Percentiles rank a stretch among this genome's conserved stretches.
Evolutionary conservation across 2,888 invertebrate species (phyloP).

Genomic region (Notodonta dromedarius): DNA sequence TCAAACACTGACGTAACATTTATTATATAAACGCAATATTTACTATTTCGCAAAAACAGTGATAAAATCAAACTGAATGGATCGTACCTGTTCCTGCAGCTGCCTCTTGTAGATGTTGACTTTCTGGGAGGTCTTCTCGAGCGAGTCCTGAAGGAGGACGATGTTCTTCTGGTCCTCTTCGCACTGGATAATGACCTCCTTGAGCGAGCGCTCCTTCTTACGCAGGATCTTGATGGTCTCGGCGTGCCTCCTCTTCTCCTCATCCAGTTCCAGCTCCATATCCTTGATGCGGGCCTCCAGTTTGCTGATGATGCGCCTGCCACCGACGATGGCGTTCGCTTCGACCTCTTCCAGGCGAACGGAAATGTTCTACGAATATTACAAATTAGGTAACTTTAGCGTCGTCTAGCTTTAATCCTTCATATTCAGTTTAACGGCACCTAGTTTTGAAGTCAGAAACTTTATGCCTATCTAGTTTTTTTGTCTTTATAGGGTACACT

Average conservation of each 20-base stretch:
- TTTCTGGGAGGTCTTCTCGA: slow-evolving; percentile 95
- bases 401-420: neutral
- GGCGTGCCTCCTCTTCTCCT: slow-evolving; percentile 98
- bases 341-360: slow-evolving; percentile 98
- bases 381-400: slow-evolving; percentile 7
- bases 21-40: too few relatives aligned
- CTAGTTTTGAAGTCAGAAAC: too few relatives aligned
- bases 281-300: slow-evolving; percentile 97
- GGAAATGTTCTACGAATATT: slow-evolving; percentile 87
- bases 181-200: slow-evolving; percentile 97
- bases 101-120: slow-evolving; percentile 98
- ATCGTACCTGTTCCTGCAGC: slow-evolving; percentile 93
- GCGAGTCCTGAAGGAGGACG: slow-evolving; percentile 93
- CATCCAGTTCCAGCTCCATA: slow-evolving; percentile 96
- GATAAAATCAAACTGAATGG: neutral
- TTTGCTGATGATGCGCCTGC: slow-evolving; percentile 98
- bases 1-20: too few relatives aligned
- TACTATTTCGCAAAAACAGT: too few relatives aligned
- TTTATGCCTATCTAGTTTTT: too few relatives aligned
- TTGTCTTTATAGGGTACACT: neutral
- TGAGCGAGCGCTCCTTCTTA: slow-evolving; percentile 98
- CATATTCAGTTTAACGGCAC: too few relatives aligned
- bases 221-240: slow-evolving; percentile 98
- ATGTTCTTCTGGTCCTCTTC: slow-evolving; percentile 99
- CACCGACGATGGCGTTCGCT: slow-evolving; percentile 97